Percentiles rank a stretch among this genome's conserved stretches.
phyloP scores from a whole-genome alignment of 2,797 vertebrate genomes.

The Sebastes wilsoni region DNA sequence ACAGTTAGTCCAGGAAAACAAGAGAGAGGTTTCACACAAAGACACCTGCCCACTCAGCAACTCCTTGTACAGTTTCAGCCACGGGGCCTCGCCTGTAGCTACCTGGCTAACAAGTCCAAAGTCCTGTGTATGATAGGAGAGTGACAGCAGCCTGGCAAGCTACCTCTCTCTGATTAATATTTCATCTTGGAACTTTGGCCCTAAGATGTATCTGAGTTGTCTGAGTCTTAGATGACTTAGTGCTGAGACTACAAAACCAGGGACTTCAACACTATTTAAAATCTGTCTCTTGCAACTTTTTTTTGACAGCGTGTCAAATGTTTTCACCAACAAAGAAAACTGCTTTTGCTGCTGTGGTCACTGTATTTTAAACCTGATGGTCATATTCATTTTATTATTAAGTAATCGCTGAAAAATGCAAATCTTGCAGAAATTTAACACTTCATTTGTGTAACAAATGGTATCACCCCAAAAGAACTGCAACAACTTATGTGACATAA shows the following conservation, averaged over 20 bases:
- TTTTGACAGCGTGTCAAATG: constrained; percentile 49
- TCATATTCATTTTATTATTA: neutral
- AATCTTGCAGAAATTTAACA: too few species aligned
- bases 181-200: constrained; percentile 79
- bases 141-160: constrained; percentile 78
- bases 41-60: constrained; percentile 84
- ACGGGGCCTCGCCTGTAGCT: constrained; percentile 70
- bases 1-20: constrained; percentile 81
- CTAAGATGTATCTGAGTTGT: constrained; percentile 68
- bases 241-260: constrained; percentile 77
- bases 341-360: constrained; percentile 17
- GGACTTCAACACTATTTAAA: constrained; percentile 63
- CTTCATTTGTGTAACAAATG: too few species aligned
- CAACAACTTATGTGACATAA: too few species aligned
- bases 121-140: constrained; percentile 75
- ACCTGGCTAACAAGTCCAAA: constrained; percentile 75
- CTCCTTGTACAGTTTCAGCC: constrained; percentile 59
- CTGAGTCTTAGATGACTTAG: constrained; percentile 69
- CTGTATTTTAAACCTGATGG: neutral
- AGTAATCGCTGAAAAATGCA: too few species aligned
- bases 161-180: constrained; percentile 79
- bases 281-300: constrained; percentile 54
- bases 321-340: constrained; percentile 47
- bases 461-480: too few species aligned
- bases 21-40: constrained; percentile 72